Base-by-base conservation (phyloP, 1,140 invertebrate species). In the Chironomus striatipennis region DNA sequence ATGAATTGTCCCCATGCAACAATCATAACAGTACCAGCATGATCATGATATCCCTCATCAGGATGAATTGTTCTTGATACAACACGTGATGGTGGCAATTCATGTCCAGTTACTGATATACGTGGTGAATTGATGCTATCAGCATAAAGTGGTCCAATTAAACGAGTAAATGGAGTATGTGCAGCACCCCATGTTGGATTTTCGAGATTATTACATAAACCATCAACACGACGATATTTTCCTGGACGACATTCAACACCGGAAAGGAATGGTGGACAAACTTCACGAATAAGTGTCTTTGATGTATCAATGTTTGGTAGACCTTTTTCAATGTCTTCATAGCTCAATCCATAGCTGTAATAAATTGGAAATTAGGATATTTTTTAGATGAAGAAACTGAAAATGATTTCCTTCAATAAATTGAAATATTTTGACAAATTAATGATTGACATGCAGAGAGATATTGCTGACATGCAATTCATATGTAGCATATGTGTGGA, bases 1-100 rank as follows among this genome's bases (percentile, higher is more conserved):
- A 96, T 93, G 82, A 96, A 95, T 84, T 97, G 95, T 78, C 94
- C 94, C 93, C 93, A 96, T 74, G 93, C 93, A 75, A 96, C 94
- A 65, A 96, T 88, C 90, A 96, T 94, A 76, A 95, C 92, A 12
- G 94, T 96, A 70, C 94, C 93, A n/a, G 93, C 93, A 80, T 96
- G 94, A 82, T 96, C 94, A 79, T 96, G 94, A 84, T 89, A 94
- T 34, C 93, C 93, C 76, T 95, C 92, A 78, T 96, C 94, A 6
- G 93, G 91, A 82, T 97, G 94, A 86, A 96, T 92, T 5, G 92
- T 93, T 17, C 93, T 86, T 0, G 94, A 96, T 3, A 97, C 93
- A 20, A 95, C 85, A 70, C 95, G 86, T 0, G 94, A 90, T 67
- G 90, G 84, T 0, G 95, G 95, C 74, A 97, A 81, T 67, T 90